These are phyloP conservation scores for Caenorhabditis zanzibari DNA, from an alignment of 2,888 invertebrate genomes.

Conservation along the genomic window DNA sequence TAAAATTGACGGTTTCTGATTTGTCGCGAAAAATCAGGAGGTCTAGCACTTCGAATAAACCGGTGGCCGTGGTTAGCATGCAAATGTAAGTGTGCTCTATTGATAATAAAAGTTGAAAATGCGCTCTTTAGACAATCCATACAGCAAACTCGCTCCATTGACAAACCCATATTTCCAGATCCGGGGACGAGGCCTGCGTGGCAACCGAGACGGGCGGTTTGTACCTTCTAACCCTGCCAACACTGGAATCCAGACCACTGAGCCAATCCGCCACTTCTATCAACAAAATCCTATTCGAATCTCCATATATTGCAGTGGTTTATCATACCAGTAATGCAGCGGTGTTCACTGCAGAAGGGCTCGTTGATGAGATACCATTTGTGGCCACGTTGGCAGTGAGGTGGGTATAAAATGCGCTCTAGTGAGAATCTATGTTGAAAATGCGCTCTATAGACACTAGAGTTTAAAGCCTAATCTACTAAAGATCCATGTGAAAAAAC, in stretches of 20 bases:
- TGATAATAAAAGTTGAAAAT: background rate
- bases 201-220: slow-evolving; percentile 66
- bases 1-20: slow-evolving; percentile 50
- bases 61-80: slow-evolving; percentile 57
- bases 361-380: slow-evolving; percentile 62
- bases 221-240: slow-evolving; percentile 45
- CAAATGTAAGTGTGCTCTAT: slow-evolving; percentile 37
- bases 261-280: slow-evolving; percentile 49
- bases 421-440: too few relatives aligned
- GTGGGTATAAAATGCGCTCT: slow-evolving; percentile 3
- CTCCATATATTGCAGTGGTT: slow-evolving; percentile 41
- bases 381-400: slow-evolving; percentile 45
- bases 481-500: background rate
- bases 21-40: slow-evolving; percentile 59
- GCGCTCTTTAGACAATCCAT: too few relatives aligned
- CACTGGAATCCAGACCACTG: slow-evolving; percentile 41
- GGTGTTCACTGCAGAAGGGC: slow-evolving; percentile 37
- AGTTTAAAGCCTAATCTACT: too few relatives aligned
- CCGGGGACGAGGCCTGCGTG: slow-evolving; percentile 47
- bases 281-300: slow-evolving; percentile 40
- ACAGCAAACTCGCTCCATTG: background rate
- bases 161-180: slow-evolving; percentile 31
- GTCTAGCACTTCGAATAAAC: slow-evolving; percentile 48
- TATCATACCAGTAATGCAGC: slow-evolving; percentile 41
- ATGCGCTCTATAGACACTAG: too few relatives aligned